Evolutionary conservation across 2,113 vertebrate species (phyloP).

Genomic region (Melanerpes aurifrons): DNA sequence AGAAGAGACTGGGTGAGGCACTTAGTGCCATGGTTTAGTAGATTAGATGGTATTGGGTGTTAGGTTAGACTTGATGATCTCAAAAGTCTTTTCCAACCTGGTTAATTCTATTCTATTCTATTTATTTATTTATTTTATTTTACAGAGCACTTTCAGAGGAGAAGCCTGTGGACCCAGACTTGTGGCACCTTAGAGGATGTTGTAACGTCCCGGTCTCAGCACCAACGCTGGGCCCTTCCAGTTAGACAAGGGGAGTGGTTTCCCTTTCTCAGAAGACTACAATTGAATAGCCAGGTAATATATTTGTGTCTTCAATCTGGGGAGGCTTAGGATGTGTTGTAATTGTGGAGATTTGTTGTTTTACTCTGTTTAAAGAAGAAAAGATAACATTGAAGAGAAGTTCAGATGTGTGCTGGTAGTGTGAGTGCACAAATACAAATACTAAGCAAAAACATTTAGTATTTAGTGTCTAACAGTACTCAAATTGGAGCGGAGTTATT

Average conservation of each 20-base stretch:
- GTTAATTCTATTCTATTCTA: no score
- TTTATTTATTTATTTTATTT: not conserved
- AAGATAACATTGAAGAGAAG: not conserved
- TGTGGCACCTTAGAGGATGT: slow-evolving; percentile 69
- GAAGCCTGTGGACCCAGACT: slow-evolving; percentile 63
- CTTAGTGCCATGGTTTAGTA: no score
- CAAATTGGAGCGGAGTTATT: not conserved
- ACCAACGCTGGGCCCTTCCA: slow-evolving; percentile 24
- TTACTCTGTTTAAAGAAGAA: not conserved
- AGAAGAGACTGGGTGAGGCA: no score
- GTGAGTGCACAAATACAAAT: not conserved
- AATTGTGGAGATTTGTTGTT: not conserved
- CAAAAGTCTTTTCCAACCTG: no score
- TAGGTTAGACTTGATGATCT: no score
- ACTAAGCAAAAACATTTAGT: not conserved
- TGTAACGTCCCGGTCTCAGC: slow-evolving; percentile 22
- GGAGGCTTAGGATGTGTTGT: not conserved
- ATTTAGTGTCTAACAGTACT: not conserved
- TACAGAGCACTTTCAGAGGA: not conserved
- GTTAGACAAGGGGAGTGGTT: not conserved
- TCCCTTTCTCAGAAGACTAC: not conserved
- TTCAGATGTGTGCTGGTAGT: not conserved
- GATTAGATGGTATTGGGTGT: no score
- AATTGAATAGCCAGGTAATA: slow-evolving; percentile 38
- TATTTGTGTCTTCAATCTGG: not conserved